Evolutionary conservation across 2,888 invertebrate genomes (phyloP).

Genomic region (Parnassius glacialis): DNA sequence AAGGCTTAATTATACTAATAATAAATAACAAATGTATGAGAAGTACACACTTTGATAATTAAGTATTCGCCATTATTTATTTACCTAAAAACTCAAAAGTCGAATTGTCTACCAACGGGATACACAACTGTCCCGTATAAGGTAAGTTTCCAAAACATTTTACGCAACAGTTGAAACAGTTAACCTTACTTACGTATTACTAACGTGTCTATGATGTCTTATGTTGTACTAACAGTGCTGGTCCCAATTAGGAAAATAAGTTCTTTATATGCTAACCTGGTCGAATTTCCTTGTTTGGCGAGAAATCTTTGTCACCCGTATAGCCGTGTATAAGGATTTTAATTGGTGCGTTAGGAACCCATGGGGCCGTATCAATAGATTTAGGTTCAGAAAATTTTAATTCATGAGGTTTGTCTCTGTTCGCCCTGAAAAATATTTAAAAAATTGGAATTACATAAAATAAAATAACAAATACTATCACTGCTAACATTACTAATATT

Average conservation of each 20-base stretch:
- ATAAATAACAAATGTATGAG: too few species aligned
- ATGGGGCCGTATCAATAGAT: constrained; percentile 64
- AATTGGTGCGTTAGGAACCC: constrained; percentile 67
- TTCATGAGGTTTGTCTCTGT: constrained; percentile 64
- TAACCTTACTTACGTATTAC: constrained; percentile 8
- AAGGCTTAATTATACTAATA: too few species aligned
- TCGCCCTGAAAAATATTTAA: constrained; percentile 46
- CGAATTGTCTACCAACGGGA: too few species aligned
- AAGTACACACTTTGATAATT: too few species aligned
- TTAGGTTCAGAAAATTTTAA: constrained; percentile 55
- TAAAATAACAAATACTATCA: too few species aligned
- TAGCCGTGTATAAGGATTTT: constrained; percentile 84
- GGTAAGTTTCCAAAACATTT: neutral
- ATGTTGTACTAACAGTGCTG: constrained; percentile 10
- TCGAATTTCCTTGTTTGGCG: constrained; percentile 82
- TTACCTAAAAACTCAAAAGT: too few species aligned
- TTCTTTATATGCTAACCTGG: constrained; percentile 64
- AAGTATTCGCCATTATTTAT: too few species aligned
- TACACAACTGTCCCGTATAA: neutral
- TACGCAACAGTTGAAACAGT: constrained; percentile 3
- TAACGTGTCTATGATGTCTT: neutral
- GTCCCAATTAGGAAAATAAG: constrained; percentile 4
- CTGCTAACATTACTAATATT: too few species aligned
- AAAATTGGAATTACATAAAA: too few species aligned
- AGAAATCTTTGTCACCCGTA: constrained; percentile 80